phyloP scores from a whole-genome alignment of 2,888 invertebrate genomes.

The Alcis repandata region DNA sequence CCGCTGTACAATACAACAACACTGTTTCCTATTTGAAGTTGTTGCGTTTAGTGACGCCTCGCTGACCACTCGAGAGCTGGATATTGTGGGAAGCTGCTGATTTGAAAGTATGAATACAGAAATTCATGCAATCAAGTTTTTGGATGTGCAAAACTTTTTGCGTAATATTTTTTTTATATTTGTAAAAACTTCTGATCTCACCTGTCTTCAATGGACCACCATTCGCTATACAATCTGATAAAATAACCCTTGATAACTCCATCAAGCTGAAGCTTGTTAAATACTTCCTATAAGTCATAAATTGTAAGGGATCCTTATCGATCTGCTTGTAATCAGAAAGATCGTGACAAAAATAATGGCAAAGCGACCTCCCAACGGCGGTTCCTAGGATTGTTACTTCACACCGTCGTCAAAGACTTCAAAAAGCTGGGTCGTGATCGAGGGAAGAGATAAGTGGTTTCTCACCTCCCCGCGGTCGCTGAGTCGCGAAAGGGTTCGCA shows the following conservation, averaged over 20 bases:
- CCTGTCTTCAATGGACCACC: slow-evolving; percentile 51
- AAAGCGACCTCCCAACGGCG: slow-evolving; percentile 70
- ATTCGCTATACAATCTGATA: slow-evolving; percentile 47
- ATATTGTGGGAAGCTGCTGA: slow-evolving; percentile 78
- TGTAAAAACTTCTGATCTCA: neutral
- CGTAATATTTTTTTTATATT: neutral
- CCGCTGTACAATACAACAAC: slow-evolving; percentile 70
- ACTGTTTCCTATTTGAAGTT: slow-evolving; percentile 82
- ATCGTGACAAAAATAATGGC: slow-evolving; percentile 79
- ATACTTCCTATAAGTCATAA: slow-evolving; percentile 62
- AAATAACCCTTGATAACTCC: slow-evolving; percentile 53
- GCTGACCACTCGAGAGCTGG: slow-evolving; percentile 73
- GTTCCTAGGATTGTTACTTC: slow-evolving; percentile 71
- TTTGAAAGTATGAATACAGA: slow-evolving; percentile 49
- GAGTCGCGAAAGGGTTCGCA: slow-evolving; percentile 82
- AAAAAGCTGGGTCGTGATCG: slow-evolving; percentile 75
- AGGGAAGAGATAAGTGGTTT: slow-evolving; percentile 80
- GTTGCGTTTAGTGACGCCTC: slow-evolving; percentile 76
- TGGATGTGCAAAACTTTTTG: neutral
- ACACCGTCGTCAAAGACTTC: slow-evolving; percentile 77
- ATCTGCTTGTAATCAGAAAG: slow-evolving; percentile 63
- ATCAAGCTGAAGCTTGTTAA: slow-evolving; percentile 63
- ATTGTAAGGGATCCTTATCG: slow-evolving; percentile 68
- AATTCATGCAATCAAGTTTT: neutral
- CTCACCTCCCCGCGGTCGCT: slow-evolving; percentile 83